Base-by-base conservation (phyloP, 2,888 invertebrate species). In the Trachelus iudaicus region DNA sequence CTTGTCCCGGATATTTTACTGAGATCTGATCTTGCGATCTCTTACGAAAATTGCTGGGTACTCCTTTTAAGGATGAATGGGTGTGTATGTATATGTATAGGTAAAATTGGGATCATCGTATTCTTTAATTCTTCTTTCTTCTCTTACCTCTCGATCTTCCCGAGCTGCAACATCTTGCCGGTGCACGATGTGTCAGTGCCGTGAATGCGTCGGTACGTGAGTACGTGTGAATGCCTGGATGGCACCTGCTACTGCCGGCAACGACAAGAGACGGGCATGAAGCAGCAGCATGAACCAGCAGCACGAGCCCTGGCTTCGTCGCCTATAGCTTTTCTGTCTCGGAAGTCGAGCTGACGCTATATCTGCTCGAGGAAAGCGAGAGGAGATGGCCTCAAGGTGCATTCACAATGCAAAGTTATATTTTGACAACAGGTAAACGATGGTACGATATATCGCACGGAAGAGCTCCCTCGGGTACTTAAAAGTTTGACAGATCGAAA, bases 231-330 rank as follows among this genome's bases (percentile, higher is more conserved):
- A 86, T 86, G 83, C 87, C 83, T 82, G 85, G 83, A 84, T 83
- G 87, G 88, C 90, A 90, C 90, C 90, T 90, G 90, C 90, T 88
- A 86, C 87, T 81, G 82, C 83, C 80, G 82, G 80, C 71, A 56
- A 56, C 56, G 56, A 23, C 56, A 23, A 56, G 56, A 56, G 71
- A 83, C 83, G 79, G 85, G 87, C 87, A 88, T 87, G 88, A 87
- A 87, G 86, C 87, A 80, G 74, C 74, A 74, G 40, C 40, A 37
- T 40, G 77, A 77, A 68, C 75, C 33, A 80, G 74, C 75, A 75
- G 56, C 56, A 40, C 75, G 77, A 77, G 69, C 75, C 33, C 77
- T 69, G 73, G 56, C 71, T 75, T 56, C 79, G 79, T 79, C 76
- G 76, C 75, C 69, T 77, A 71, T 34, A 71, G 71, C 71, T 71